These are phyloP conservation scores for Biston betularia DNA, from an alignment of 2,888 invertebrate species.

Conservation along the genomic window DNA sequence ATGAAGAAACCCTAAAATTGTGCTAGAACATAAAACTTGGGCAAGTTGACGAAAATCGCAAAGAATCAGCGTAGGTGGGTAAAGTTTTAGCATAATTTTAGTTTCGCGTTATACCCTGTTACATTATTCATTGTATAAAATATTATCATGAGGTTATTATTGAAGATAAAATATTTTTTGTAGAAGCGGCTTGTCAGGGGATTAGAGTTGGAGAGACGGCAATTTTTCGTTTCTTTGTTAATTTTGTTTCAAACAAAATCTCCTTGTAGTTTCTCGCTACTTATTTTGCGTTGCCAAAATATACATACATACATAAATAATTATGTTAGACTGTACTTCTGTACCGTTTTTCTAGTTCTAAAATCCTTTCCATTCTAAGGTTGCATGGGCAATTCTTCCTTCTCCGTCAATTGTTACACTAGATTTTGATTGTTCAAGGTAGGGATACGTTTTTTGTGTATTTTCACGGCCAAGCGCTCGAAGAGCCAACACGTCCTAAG, in stretches of 20 bases:
- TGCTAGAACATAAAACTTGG: slow-evolving; percentile 25
- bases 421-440: too few species aligned
- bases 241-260: slow-evolving; percentile 7
- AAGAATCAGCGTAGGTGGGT: slow-evolving; percentile 41
- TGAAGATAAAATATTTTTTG: slow-evolving; percentile 42
- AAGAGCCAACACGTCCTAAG: too few species aligned
- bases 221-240: slow-evolving; percentile 12
- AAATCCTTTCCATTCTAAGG: too few species aligned
- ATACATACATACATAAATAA: too few species aligned
- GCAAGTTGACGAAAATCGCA: slow-evolving; percentile 37
- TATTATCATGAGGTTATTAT: slow-evolving; percentile 42
- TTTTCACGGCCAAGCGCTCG: too few species aligned
- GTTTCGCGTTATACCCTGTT: slow-evolving; percentile 45
- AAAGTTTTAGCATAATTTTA: slow-evolving; percentile 49
- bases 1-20: neutral
- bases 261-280: neutral
- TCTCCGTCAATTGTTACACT: too few species aligned
- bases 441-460: too few species aligned
- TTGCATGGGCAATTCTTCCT: too few species aligned
- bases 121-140: slow-evolving; percentile 49
- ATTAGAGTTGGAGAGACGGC: slow-evolving; percentile 29
- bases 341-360: too few species aligned
- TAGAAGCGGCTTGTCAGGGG: slow-evolving; percentile 25
- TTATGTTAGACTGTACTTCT: too few species aligned
- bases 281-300: neutral